Conservation (phyloP, 2,113 vertebrate genomes). For the Rattus norvegicus region DNA sequence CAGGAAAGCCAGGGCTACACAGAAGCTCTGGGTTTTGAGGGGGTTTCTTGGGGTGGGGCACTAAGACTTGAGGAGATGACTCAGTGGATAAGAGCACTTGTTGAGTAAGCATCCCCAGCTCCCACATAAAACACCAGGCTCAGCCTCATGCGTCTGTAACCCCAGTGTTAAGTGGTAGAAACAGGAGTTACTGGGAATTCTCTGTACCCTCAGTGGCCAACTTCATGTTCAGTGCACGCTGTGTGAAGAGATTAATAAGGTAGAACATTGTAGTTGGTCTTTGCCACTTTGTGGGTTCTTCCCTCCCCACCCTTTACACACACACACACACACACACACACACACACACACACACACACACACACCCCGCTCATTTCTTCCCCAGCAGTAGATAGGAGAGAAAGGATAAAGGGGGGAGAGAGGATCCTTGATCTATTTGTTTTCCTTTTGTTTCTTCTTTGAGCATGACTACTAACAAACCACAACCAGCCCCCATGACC, state of each 20-base stretch:
- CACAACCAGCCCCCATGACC: no score
- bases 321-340: no score
- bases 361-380: no score
- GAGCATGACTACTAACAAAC: no score
- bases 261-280: background rate
- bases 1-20: background rate
- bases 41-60: background rate
- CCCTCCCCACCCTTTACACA: no score
- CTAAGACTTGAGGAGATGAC: background rate
- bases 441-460: no score
- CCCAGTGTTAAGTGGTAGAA: background rate
- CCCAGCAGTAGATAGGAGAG: no score
- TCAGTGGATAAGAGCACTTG: background rate
- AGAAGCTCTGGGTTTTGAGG: background rate
- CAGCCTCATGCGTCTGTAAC: background rate
- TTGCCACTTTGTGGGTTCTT: no score
- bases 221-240: background rate
- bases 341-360: no score
- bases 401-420: no score
- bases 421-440: no score
- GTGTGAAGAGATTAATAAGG: background rate
- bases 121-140: background rate
- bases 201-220: background rate
- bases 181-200: background rate
- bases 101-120: background rate